These are phyloP conservation scores for Acanthosoma haemorrhoidale DNA, from an alignment of 2,888 invertebrate species.

Conservation along the genomic window DNA sequence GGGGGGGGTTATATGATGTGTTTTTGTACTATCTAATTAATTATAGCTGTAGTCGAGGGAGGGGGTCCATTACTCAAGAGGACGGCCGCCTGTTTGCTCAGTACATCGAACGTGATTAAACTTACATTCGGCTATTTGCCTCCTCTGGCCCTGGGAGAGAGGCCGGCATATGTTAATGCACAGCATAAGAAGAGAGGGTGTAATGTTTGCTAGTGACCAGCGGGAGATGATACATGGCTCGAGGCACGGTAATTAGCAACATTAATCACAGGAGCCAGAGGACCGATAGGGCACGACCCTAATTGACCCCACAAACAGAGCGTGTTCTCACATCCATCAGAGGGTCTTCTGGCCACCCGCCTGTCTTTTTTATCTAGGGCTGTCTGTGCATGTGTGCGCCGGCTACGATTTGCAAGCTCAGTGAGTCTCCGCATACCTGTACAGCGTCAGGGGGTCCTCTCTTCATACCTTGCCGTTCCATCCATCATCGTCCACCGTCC, in stretches of 20 bases:
- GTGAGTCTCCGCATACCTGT: background rate
- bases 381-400: background rate
- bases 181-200: conserved; percentile 12
- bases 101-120: too few relatives aligned
- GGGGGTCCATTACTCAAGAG: background rate
- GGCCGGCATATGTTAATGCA: too few relatives aligned
- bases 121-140: background rate
- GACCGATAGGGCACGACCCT: conserved; percentile 19
- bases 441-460: too few relatives aligned
- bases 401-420: background rate
- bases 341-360: background rate
- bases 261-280: conserved; percentile 1
- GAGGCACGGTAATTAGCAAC: background rate
- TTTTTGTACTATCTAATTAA: too few relatives aligned
- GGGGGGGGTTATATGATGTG: too few relatives aligned
- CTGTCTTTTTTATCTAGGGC: conserved; percentile 3
- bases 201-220: conserved; percentile 12
- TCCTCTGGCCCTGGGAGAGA: too few relatives aligned
- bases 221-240: background rate
- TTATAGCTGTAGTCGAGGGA: too few relatives aligned
- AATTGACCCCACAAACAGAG: conserved; percentile 23
- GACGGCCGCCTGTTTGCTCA: background rate
- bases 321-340: conserved; percentile 17
- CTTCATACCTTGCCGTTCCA: too few relatives aligned
- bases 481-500: too few relatives aligned